These are phyloP conservation scores for Biston betularia DNA, from an alignment of 2,888 invertebrate species.

Conservation along the genomic window DNA sequence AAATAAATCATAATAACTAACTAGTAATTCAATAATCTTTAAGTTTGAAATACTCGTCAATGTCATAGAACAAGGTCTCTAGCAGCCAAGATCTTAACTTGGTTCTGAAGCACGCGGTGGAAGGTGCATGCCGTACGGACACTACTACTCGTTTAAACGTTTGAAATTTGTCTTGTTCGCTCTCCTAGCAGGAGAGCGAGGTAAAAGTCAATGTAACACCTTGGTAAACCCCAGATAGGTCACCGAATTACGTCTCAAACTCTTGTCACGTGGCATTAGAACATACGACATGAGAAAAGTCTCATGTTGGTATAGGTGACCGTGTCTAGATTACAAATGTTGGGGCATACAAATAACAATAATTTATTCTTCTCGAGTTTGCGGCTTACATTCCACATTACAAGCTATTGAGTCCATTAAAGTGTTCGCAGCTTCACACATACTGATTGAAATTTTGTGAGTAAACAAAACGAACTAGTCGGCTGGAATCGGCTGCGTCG, in stretches of 20 bases:
- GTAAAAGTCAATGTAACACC: too few relatives aligned
- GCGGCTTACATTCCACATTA: constrained; percentile 10
- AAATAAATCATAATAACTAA: too few relatives aligned
- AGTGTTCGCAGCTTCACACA: constrained; percentile 32
- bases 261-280: not conserved
- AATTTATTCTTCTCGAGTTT: constrained; percentile 13
- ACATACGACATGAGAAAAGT: not conserved
- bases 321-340: constrained; percentile 6
- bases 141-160: too few relatives aligned
- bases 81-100: too few relatives aligned
- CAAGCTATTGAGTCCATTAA: constrained; percentile 16
- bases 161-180: not conserved
- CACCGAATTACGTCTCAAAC: too few relatives aligned
- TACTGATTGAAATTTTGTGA: constrained; percentile 37
- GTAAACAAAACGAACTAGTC: constrained; percentile 33
- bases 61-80: too few relatives aligned
- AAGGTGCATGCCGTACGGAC: too few relatives aligned
- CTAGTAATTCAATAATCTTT: too few relatives aligned
- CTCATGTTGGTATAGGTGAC: not conserved
- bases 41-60: too few relatives aligned
- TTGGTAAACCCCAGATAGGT: too few relatives aligned
- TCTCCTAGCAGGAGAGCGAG: too few relatives aligned
- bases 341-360: not conserved
- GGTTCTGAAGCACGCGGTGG: too few relatives aligned
- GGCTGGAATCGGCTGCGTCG: constrained; percentile 17